These are phyloP conservation scores for Anastrepha ludens DNA, from an alignment of 1,140 invertebrate species.

Conservation along the genomic window DNA sequence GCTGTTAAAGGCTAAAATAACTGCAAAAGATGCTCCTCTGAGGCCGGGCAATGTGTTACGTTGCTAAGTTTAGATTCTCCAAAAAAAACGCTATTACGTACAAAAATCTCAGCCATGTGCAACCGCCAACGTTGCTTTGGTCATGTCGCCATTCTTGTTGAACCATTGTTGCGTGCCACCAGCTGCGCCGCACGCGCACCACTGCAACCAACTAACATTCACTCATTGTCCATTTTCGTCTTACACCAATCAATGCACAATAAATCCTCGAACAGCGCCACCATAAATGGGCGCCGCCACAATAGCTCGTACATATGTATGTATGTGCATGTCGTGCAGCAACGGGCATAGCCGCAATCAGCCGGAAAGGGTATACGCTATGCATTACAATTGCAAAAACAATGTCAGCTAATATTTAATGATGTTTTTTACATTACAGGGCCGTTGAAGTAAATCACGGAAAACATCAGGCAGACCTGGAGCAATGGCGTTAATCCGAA, in stretches of 20 bases:
- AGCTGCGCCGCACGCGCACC: slow-evolving; percentile 43
- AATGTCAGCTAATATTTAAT: neutral
- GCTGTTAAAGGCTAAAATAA: slow-evolving; percentile 17
- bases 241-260: slow-evolving; percentile 45
- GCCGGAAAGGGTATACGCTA: slow-evolving; percentile 6
- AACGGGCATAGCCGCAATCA: neutral
- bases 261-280: slow-evolving; percentile 39
- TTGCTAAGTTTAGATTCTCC: neutral
- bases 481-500: too few species aligned
- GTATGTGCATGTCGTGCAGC: neutral
- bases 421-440: neutral
- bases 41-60: neutral
- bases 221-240: slow-evolving; percentile 39
- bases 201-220: slow-evolving; percentile 15
- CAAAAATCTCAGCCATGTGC: neutral
- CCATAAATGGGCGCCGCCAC: slow-evolving; percentile 43
- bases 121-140: neutral
- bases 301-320: neutral
- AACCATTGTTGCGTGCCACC: slow-evolving; percentile 28
- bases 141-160: neutral
- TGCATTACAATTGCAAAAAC: slow-evolving; percentile 21
- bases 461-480: too few species aligned
- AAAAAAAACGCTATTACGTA: neutral
- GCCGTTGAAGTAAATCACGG: too few species aligned
- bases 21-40: slow-evolving; percentile 37